Conservation (phyloP, 2,888 invertebrate species). For the Brachycybe producta region DNA sequence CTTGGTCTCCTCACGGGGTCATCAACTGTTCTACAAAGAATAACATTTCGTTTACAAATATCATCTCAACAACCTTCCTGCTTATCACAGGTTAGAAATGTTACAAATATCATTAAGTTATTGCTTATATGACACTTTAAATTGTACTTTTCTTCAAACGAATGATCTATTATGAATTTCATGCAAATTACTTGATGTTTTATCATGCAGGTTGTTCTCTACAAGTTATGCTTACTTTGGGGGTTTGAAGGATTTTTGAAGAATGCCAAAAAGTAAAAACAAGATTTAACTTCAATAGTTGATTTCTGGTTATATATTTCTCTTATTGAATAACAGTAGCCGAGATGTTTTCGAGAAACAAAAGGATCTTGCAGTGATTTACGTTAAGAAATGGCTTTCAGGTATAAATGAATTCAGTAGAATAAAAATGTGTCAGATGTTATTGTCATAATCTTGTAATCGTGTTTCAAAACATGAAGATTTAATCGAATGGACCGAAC, state of each 20-base stretch:
- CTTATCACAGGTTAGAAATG: slow-evolving; percentile 1
- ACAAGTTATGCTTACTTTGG: slow-evolving; percentile 6
- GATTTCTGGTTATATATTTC: neutral
- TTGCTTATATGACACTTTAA: too few relatives aligned
- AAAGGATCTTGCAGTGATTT: slow-evolving; percentile 5
- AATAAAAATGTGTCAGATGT: neutral
- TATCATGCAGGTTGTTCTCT: slow-evolving; percentile 1
- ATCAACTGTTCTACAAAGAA: neutral
- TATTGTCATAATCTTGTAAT: neutral
- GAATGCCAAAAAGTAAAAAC: neutral
- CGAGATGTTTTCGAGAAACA: slow-evolving; percentile 2
- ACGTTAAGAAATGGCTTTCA: slow-evolving; percentile 12
- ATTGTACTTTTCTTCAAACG: too few relatives aligned
- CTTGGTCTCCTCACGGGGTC: slow-evolving; percentile 9
- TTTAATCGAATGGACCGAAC: slow-evolving; percentile 4
- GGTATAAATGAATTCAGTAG: neutral
- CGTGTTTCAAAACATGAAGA: slow-evolving; percentile 1
- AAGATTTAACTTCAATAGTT: neutral
- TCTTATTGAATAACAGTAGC: neutral
- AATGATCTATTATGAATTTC: neutral
- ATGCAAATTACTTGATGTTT: too few relatives aligned
- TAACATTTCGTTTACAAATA: slow-evolving; percentile 6
- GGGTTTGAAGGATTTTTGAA: slow-evolving; percentile 12
- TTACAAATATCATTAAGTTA: too few relatives aligned
- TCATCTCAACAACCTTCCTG: slow-evolving; percentile 7